Conservation (phyloP, 2,797 vertebrate genomes). For the Tenualosa ilisha region DNA sequence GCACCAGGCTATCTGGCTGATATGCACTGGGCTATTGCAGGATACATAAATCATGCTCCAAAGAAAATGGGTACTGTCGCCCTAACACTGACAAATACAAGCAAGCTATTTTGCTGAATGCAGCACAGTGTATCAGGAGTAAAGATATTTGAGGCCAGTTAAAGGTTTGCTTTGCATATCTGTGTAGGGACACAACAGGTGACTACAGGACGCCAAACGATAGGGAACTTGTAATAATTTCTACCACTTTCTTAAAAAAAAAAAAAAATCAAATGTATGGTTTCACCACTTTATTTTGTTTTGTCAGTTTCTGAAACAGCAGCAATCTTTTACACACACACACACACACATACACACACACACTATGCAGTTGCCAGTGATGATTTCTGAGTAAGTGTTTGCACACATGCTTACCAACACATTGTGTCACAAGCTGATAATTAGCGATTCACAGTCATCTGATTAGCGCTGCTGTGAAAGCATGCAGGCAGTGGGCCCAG, state of each 20-base stretch:
- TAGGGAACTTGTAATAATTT: not conserved
- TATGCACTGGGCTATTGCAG: not conserved
- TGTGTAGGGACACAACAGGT: not conserved
- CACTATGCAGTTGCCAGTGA: not conserved
- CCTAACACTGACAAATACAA: constrained; percentile 22
- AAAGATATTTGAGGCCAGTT: not conserved
- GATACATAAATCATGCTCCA: constrained; percentile 1
- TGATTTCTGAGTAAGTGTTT: not conserved
- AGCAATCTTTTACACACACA: not conserved
- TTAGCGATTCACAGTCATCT: constrained; percentile 16
- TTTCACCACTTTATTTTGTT: not conserved
- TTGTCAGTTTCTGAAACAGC: not conserved
- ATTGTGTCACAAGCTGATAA: constrained; percentile 17
- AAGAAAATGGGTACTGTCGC: constrained; percentile 1
- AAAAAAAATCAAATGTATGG: not conserved
- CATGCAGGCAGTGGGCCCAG: not conserved
- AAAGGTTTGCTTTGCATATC: constrained; percentile 7
- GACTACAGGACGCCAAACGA: too few relatives aligned
- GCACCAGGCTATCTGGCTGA: constrained; percentile 2
- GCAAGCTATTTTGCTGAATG: not conserved
- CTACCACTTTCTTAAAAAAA: not conserved
- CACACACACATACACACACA: not conserved
- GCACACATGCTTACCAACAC: constrained; percentile 24
- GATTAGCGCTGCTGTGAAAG: constrained; percentile 11
- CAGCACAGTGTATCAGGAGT: not conserved